Base-by-base conservation (phyloP, 2,113 vertebrate species). In the Smithornis capensis region DNA sequence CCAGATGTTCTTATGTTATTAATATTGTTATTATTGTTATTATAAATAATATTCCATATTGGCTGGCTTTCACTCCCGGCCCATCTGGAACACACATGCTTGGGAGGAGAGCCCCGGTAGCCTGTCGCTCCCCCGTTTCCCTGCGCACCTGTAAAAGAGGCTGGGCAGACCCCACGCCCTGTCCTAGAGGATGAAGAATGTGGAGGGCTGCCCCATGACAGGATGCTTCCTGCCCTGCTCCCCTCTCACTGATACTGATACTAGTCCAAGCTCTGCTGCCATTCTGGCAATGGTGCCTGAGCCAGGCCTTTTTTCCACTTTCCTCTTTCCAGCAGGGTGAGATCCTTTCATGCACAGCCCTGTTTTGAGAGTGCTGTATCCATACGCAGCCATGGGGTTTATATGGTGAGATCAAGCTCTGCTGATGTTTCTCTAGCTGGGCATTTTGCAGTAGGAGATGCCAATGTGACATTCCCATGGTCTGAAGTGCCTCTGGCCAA, bases 11-110 rank as follows among this genome's bases (percentile, higher is more conserved):
- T 95, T 81, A 68, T 88, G 92, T 95, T 97, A 97, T 94, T 95
- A 95, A 97, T 96, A 96, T 96, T 96, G 88, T 96, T 97, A 80
- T 97, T 94, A 93, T 96, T 96, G 89, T 95, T 96, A 94, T 95
- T 95, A 96, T 95, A 96, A 96, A 97, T 96, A 96, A 93, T 96
- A 92, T 74, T 94, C 52, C 5, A 2, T 47, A 33, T 47, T 93
- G 92, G 88, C 92, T 90, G 79, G 52, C 12, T 33, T 90, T 80
- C 60, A 31, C 83, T 92, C 38, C 42, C 64, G 67, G 64, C 64
- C 80, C 94, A 97, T 90, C 92, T 96, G 95, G 88, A 91, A 79
- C 0, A 0, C 96, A 97, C 52, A 92, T 96, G 94, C 47, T 63
- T 56, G 57, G 80, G 90, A 93, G 53, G 52, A 92, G 65, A 90